phyloP scores from a whole-genome alignment of 2,113 vertebrate genomes.

The Rallus limicola region DNA sequence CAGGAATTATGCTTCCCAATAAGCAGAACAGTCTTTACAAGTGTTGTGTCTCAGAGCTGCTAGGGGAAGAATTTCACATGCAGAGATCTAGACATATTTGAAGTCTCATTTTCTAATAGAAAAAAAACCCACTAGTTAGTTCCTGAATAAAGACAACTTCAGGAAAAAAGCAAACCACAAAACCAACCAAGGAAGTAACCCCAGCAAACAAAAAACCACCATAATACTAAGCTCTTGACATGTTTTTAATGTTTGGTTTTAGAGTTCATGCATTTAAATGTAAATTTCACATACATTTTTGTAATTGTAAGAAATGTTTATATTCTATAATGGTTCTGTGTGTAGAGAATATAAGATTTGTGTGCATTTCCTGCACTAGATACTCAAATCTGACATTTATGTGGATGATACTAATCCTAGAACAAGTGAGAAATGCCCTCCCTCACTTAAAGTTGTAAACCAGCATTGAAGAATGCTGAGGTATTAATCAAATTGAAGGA shows the following conservation, averaged over 20 bases:
- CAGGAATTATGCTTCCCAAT: conserved; percentile 45
- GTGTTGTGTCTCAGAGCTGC: not conserved
- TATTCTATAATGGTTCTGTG: not conserved
- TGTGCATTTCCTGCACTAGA: not conserved
- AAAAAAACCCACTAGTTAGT: not conserved
- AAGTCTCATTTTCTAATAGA: not conserved
- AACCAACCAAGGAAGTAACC: too few species aligned
- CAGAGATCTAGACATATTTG: not conserved
- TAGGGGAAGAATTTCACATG: not conserved
- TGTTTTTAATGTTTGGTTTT: not conserved
- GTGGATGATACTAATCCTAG: not conserved
- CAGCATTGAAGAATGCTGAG: not conserved
- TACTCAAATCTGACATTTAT: not conserved
- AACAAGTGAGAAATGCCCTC: not conserved
- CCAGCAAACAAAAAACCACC: accelerated
- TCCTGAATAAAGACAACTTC: not conserved
- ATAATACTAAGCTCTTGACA: not conserved
- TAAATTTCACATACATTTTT: not conserved
- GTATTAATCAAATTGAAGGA: not conserved
- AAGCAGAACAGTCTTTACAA: conserved; percentile 4
- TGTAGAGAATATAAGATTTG: not conserved
- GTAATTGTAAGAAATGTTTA: not conserved
- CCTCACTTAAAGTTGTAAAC: not conserved
- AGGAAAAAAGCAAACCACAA: not conserved
- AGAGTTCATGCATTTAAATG: not conserved